Evolutionary conservation across 2,113 vertebrate genomes (phyloP).

Genomic region (Plecturocebus donacophilus): DNA sequence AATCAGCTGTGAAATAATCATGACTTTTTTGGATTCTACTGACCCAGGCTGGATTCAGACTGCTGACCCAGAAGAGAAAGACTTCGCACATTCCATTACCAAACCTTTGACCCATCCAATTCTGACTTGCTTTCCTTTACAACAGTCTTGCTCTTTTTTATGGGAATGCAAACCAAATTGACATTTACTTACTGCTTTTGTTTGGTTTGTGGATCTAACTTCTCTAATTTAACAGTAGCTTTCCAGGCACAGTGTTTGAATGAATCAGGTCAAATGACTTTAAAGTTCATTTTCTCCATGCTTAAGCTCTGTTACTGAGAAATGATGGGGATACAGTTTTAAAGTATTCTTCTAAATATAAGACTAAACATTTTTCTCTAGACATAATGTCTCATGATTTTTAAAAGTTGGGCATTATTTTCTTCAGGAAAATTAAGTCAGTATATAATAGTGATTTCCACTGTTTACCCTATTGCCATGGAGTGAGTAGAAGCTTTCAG

Average conservation of each 20-base stretch:
- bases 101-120: neutral
- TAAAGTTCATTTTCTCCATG: neutral
- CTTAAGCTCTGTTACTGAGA: neutral
- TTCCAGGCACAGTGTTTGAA: neutral
- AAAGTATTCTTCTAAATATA: conserved; percentile 18
- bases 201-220: neutral
- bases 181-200: neutral
- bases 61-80: conserved; percentile 60
- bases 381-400: neutral
- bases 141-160: neutral
- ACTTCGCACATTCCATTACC: neutral
- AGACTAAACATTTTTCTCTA: conserved; percentile 10
- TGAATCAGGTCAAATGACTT: neutral
- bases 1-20: conserved; percentile 68
- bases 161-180: neutral
- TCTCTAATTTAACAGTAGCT: neutral
- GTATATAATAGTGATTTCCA: accelerated
- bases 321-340: neutral
- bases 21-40: conserved; percentile 66
- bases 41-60: conserved; percentile 51
- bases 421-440: neutral
- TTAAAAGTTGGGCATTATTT: neutral
- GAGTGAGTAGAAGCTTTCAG: neutral
- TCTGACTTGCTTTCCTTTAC: conserved; percentile 32
- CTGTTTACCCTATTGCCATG: neutral